Conservation (phyloP, 1,140 invertebrate species). For the Cyphomyrmex costatus region DNA sequence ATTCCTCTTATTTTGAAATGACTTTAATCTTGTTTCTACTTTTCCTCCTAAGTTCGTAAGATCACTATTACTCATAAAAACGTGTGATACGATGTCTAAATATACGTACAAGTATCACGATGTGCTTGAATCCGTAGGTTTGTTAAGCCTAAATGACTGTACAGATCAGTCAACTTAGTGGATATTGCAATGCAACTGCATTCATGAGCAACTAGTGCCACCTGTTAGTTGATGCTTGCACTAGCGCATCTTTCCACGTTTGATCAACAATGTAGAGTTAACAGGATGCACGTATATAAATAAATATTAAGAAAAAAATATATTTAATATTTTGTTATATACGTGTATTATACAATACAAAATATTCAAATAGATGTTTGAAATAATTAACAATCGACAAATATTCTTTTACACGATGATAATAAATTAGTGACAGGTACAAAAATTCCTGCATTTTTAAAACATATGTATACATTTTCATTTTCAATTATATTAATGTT, state of each 20-base stretch:
- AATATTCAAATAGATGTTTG: neutral
- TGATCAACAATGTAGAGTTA: constrained; percentile 71
- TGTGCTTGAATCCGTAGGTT: neutral
- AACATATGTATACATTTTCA: neutral
- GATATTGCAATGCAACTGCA: constrained; percentile 12
- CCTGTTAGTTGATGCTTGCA: constrained; percentile 43
- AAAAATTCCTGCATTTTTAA: neutral
- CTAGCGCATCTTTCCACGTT: constrained; percentile 55
- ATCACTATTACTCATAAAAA: neutral
- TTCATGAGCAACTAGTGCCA: constrained; percentile 59
- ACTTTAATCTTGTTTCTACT: neutral
- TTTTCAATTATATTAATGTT: neutral
- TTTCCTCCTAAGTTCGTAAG: neutral
- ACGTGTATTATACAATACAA: neutral
- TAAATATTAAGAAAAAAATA: neutral
- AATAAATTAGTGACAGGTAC: neutral
- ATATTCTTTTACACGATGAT: neutral
- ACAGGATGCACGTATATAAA: neutral
- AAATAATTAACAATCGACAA: neutral
- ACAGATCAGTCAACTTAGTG: neutral
- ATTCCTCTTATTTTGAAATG: neutral
- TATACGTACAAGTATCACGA: neutral
- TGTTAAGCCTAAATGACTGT: neutral
- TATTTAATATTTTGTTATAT: neutral
- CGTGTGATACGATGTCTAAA: neutral